These are phyloP conservation scores for Silurus glanis DNA, from an alignment of 2,113 vertebrate genomes.

Conservation along the genomic window DNA sequence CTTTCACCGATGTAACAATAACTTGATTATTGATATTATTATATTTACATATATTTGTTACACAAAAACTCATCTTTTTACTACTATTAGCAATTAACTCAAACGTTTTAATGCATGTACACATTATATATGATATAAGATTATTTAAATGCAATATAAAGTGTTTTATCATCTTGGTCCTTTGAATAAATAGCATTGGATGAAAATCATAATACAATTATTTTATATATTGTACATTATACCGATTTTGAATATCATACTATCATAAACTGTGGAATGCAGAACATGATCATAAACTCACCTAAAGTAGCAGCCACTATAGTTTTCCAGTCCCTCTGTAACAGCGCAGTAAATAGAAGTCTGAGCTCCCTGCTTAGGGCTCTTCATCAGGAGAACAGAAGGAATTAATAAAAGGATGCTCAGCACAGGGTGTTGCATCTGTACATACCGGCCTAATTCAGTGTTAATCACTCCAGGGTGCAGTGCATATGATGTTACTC, in stretches of 20 bases:
- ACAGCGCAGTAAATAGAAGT: conserved; percentile 71
- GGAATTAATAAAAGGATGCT: conserved; percentile 64
- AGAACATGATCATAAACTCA: conserved; percentile 38
- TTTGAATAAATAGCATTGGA: neutral
- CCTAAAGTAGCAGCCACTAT: conserved; percentile 74
- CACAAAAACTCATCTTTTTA: neutral
- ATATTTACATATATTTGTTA: neutral
- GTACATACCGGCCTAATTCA: conserved; percentile 69
- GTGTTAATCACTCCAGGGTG: conserved; percentile 77
- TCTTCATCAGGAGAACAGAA: conserved; percentile 72
- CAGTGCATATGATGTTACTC: conserved; percentile 68
- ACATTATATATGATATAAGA: neutral
- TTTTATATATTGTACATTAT: neutral
- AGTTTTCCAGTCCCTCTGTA: conserved; percentile 64
- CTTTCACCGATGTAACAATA: neutral
- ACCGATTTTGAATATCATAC: neutral
- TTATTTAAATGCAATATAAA: neutral
- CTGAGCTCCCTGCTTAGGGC: conserved; percentile 70
- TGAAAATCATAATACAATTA: neutral
- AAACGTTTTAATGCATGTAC: neutral
- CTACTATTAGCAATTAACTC: neutral
- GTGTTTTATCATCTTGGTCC: neutral
- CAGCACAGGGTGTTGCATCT: conserved; percentile 64
- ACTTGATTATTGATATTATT: no score
- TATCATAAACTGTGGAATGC: neutral